phyloP scores from a whole-genome alignment of 2,113 vertebrate genomes.

The Globicephala melas region DNA sequence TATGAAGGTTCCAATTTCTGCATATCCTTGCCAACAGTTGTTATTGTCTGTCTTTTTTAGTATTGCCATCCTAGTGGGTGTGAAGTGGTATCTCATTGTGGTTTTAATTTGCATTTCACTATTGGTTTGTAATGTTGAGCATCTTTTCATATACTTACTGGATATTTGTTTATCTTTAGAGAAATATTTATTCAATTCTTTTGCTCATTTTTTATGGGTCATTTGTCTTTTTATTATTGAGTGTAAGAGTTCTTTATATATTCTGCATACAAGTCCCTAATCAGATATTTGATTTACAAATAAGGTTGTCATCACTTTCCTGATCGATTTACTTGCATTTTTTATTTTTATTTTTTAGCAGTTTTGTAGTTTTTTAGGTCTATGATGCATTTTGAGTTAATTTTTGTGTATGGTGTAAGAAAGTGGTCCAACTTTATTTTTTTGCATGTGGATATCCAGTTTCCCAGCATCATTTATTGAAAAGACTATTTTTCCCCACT shows the following conservation, averaged over 20 bases:
- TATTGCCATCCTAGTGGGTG: background rate
- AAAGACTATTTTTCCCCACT: background rate
- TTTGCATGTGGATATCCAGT: background rate
- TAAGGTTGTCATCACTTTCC: background rate
- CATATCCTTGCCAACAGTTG: background rate
- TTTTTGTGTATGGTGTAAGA: background rate
- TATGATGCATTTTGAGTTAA: background rate
- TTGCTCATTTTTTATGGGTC: background rate
- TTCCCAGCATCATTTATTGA: background rate
- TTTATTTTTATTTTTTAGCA: background rate
- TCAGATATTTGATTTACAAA: background rate
- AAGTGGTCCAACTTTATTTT: background rate
- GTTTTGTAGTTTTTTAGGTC: background rate
- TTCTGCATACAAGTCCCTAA: background rate
- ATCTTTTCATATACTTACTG: background rate
- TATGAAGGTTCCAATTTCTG: conserved; percentile 9
- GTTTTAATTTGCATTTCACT: background rate
- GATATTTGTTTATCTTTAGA: background rate
- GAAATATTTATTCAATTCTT: background rate
- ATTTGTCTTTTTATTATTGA: background rate
- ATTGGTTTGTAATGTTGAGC: background rate
- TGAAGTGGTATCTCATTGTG: background rate
- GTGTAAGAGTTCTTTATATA: background rate
- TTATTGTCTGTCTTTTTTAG: conserved; percentile 6
- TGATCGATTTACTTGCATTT: background rate